Base-by-base conservation (phyloP, 1,140 invertebrate species). In the honey bee (Apis mellifera) region DNA sequence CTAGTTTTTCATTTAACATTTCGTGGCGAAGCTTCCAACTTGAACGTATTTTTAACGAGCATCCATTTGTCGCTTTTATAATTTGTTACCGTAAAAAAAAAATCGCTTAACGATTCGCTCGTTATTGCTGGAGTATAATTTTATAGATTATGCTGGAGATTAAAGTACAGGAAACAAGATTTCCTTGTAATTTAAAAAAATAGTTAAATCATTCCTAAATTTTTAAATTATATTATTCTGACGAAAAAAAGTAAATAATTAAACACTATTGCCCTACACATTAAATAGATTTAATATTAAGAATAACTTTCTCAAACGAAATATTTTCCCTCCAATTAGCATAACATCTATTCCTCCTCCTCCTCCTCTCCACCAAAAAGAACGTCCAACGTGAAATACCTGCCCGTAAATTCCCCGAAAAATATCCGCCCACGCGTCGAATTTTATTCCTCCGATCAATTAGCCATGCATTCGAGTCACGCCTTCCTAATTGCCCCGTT, bases 31-130 rank as follows among this genome's bases (percentile, higher is more conserved):
- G 15, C 50, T 21, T 21, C 75, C 32, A 52, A 59, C 59, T 86
- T 89, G 84, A 85, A 86, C 78, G 90, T 73, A 84, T 88, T 75
- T 86, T 91, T 90, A 91, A 91, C 90, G 88, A 90, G 84, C 87
- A 89, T 86, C 86, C 87, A 89, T 90, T 90, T 90, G 89, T 86
- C 87, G 86, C 74, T 91, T 79, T 90, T 90, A 91, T 84, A 88
- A 86, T 81, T 78, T 42, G 55, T 59, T 50, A 57, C 87, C 84
- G 86, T 90, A 91, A 90, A 90, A 91, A 90, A 90, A 91, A 90
- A 90, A 87, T 26, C 68, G 79, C 79, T 87, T 85, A 85, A 87
- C 70, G 76, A 64, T 72, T 55, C 75, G 26, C 70, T 76, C 66
- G 52, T 64, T 71, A 66, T 52, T n/a, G 57, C 11, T 54, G 69